Evolutionary conservation across 2,113 vertebrate genomes (phyloP).

Genomic region (Mirza zaza): DNA sequence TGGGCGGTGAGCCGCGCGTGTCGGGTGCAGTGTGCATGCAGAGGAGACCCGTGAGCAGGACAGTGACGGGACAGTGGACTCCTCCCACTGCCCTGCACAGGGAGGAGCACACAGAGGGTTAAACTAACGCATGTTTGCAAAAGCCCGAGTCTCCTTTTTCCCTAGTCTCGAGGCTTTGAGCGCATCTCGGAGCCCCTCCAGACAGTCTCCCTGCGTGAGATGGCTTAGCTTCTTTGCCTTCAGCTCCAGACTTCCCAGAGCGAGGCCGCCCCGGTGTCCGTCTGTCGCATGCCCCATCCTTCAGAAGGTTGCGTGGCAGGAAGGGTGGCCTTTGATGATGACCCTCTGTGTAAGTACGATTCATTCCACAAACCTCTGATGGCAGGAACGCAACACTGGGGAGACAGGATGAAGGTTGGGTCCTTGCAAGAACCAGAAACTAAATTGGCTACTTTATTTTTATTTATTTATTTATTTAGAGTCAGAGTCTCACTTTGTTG

Average conservation of each 20-base stretch:
- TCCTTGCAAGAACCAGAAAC: neutral
- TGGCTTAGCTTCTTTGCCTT: neutral
- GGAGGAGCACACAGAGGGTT: neutral
- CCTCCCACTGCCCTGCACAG: no score
- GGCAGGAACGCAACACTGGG: neutral
- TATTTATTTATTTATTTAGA: no score
- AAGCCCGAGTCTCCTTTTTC: neutral
- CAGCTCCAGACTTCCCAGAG: neutral
- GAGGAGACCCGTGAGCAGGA: neutral
- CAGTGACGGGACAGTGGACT: no score
- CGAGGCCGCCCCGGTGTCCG: neutral
- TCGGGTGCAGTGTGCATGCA: fast-evolving
- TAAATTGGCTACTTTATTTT: neutral
- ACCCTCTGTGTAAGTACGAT: neutral
- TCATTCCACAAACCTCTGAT: neutral
- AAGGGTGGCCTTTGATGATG: neutral
- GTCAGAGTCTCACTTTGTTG: no score
- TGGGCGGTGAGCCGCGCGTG: no score
- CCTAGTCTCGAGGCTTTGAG: neutral
- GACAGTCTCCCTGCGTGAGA: neutral
- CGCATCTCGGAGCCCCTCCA: neutral
- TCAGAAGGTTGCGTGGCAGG: no score
- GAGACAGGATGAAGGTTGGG: neutral
- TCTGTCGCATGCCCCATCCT: no score
- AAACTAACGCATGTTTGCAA: neutral